Conservation (phyloP, 2,113 vertebrate genomes). For the Todiramphus chloris region DNA sequence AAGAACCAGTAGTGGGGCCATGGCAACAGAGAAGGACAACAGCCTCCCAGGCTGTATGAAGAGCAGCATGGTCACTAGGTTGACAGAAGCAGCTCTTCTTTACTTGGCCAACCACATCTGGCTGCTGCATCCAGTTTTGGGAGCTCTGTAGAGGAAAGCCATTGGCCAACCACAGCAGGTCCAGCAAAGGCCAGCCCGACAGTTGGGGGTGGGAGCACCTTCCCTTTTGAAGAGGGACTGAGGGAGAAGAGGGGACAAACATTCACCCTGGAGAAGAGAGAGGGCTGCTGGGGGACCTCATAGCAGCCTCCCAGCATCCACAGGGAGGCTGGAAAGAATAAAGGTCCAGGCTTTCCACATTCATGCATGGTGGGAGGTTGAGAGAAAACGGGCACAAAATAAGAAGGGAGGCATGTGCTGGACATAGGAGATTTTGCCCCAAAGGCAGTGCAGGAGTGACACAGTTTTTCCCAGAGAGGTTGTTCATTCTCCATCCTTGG, state of each 20-base stretch:
- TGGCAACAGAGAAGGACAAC: background rate
- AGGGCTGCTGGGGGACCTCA: background rate
- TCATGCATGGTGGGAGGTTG: background rate
- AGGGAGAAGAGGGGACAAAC: no score
- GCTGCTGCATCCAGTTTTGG: background rate
- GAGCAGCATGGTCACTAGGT: background rate
- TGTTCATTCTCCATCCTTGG: background rate
- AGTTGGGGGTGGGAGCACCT: background rate
- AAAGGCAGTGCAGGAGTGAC: background rate
- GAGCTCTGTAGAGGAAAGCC: background rate
- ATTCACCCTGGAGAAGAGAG: background rate
- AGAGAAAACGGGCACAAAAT: background rate
- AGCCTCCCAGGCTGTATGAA: background rate
- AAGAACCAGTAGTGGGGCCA: fast-evolving
- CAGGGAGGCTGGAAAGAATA: background rate
- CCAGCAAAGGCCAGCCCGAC: background rate
- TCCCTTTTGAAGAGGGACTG: background rate
- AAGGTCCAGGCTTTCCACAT: background rate
- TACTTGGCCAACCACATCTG: fast-evolving
- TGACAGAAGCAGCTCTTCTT: background rate
- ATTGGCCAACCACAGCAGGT: background rate
- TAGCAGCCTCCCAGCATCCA: background rate
- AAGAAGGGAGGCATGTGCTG: background rate
- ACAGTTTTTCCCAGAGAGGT: background rate
- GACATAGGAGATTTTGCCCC: background rate